These are phyloP conservation scores for Apamea monoglypha DNA, from an alignment of 2,888 invertebrate species.

Conservation along the genomic window DNA sequence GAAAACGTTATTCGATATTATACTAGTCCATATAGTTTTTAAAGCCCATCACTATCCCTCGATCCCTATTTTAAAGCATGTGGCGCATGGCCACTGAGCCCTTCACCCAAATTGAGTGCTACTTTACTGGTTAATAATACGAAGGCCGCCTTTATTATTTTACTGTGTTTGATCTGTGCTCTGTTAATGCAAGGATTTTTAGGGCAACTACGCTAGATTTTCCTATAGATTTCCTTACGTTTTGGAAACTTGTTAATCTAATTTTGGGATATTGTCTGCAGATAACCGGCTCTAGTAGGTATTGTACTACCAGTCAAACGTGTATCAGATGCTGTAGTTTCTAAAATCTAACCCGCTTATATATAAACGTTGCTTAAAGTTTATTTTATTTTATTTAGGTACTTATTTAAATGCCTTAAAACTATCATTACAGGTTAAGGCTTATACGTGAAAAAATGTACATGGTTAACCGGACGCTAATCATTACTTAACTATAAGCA, in stretches of 20 bases:
- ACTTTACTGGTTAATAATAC: conserved; percentile 69
- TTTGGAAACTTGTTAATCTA: neutral
- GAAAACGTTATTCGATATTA: neutral
- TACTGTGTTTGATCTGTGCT: conserved; percentile 51
- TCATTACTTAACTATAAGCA: neutral
- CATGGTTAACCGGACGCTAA: neutral
- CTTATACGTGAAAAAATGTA: neutral
- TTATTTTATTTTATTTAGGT: too few species aligned
- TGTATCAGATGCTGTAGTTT: neutral
- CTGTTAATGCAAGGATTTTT: conserved; percentile 24
- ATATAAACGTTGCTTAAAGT: too few species aligned
- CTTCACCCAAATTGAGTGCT: conserved; percentile 77
- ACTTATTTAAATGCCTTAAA: too few species aligned
- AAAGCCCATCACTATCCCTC: conserved; percentile 41
- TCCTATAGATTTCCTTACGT: neutral
- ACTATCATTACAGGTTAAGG: too few species aligned
- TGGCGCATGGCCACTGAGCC: conserved; percentile 71
- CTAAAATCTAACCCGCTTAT: neutral
- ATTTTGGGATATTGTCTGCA: neutral
- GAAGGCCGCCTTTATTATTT: conserved; percentile 60
- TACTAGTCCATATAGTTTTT: neutral
- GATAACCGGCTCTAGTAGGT: too few species aligned
- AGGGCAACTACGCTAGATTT: neutral
- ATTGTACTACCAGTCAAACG: neutral
- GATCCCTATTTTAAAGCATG: conserved; percentile 70